Evolutionary conservation across 37 sponge, comb jelly and placozoan genomes (phyloP), one percentile per base, ranked within the genome.

Genomic region (Cliona cf. orientalis): DNA sequence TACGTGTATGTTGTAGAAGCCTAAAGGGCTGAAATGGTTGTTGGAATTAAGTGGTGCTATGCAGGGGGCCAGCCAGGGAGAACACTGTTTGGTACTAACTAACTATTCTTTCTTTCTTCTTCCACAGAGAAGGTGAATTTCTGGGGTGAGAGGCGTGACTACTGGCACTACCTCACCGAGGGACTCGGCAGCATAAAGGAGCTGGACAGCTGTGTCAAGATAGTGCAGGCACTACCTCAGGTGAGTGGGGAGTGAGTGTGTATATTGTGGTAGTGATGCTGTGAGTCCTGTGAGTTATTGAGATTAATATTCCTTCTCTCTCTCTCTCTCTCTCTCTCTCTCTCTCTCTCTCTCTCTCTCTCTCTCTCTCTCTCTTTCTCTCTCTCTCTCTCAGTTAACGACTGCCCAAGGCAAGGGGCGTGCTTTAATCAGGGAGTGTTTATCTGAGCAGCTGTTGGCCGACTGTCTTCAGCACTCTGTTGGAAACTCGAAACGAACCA

Each of bases 141-240:
- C 74, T 93, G 93, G 93, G 93, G 93, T 11, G 93, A 93, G 21
- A 59, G 90, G 25, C 66, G 82, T 5, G 93, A 93, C 79, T 93
- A 93, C 75, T 93, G 75, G 81, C 63, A 82, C 69, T 93, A 86
- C 62, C 76, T 93, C 22, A 81, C 66, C 28, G 86, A 88, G 55
- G 71, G 58, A 0, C 58, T 88, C 31, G 77, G 78, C 23, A 46
- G 28, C 12, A 80, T 85, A 69, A 93, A 89, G 68, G 57, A 17
- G 1, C 69, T 93, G 37, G 90, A 85, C 1, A 38, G 35, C 26
- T 46, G 75, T 14, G 72, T 84, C 45, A 93, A 85, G 61, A 69
- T 38, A 29, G 75, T 88, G 31, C 85, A 89, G 39, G 44, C 58
- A 1, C 65, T 81, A 12, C 43, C 86, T 58, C 81, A 89, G 72